These are phyloP conservation scores for Drosophila melanosoma DNA, from an alignment of 2,888 invertebrate genomes.

Conservation along the genomic window DNA sequence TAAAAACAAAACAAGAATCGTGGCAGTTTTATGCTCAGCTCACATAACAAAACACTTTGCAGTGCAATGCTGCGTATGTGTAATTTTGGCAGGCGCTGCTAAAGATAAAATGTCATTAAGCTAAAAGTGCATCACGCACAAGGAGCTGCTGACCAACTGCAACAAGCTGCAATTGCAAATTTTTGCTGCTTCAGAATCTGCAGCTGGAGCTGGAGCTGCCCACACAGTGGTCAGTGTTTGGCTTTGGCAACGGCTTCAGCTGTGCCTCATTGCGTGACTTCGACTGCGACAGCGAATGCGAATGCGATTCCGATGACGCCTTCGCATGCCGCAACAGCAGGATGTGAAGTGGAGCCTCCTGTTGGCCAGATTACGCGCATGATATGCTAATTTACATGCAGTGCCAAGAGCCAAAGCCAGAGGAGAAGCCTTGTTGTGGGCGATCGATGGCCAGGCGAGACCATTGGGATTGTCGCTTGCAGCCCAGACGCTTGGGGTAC, in stretches of 20 bases:
- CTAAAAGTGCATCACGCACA: conserved; percentile 77
- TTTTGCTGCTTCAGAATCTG: conserved; percentile 14
- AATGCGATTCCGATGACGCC: conserved; percentile 71
- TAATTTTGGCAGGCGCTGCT: conserved; percentile 53
- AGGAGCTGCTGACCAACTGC: conserved; percentile 22
- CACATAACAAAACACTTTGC: conserved; percentile 68
- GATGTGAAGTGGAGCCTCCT: conserved; percentile 72
- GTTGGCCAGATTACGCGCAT: conserved; percentile 79
- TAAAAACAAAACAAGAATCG: conserved; percentile 38
- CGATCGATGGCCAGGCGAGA: conserved; percentile 64
- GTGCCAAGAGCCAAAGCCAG: conserved; percentile 35
- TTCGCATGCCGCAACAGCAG: conserved; percentile 79
- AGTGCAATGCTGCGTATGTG: conserved; percentile 68
- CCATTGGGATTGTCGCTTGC: conserved; percentile 17
- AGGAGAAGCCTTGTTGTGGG: conserved; percentile 56
- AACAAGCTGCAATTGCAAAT: conserved; percentile 20
- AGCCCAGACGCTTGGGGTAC: conserved; percentile 19
- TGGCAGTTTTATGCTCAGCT: conserved; percentile 66
- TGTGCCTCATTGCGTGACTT: conserved; percentile 44
- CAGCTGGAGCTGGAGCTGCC: conserved; percentile 51
- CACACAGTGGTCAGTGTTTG: conserved; percentile 73
- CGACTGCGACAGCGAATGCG: conserved; percentile 21
- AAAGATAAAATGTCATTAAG: conserved; percentile 79
- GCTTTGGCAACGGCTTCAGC: conserved; percentile 3
- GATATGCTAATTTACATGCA: conserved; percentile 80